Conservation (phyloP, 2,797 vertebrate species). For the Picus viridis region DNA sequence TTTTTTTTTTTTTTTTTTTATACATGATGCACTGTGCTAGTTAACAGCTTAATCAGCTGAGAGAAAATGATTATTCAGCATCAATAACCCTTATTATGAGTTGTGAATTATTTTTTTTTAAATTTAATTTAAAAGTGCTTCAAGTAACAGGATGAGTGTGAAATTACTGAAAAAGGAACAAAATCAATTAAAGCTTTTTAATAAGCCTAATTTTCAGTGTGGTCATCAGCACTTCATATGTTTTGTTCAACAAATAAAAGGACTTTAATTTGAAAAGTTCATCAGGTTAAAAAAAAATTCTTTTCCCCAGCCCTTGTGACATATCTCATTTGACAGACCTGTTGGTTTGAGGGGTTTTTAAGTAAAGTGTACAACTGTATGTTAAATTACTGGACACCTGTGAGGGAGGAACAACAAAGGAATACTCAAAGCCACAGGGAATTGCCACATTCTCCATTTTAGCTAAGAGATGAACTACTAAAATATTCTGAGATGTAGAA, state of each 20-base stretch:
- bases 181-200: not conserved
- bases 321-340: not conserved
- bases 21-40: not conserved
- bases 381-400: not conserved
- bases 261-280: not conserved
- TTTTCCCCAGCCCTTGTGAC: not conserved
- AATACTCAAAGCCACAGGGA: not conserved
- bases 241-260: not conserved
- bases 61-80: constrained; percentile 23
- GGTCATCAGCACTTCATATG: not conserved
- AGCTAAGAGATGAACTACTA: not conserved
- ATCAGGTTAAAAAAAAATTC: not conserved
- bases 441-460: not conserved
- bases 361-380: not conserved
- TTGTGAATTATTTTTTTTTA: no score
- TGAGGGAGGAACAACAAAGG: constrained; percentile 31
- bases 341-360: not conserved
- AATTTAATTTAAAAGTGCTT: not conserved
- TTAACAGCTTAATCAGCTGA: not conserved
- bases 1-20: no score
- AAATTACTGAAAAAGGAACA: not conserved
- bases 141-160: not conserved
- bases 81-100: not conserved
- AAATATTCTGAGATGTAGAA: constrained; percentile 31
- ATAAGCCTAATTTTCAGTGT: not conserved